Conservation (phyloP, 1,140 invertebrate genomes). For the Hycleus phaleratus region DNA sequence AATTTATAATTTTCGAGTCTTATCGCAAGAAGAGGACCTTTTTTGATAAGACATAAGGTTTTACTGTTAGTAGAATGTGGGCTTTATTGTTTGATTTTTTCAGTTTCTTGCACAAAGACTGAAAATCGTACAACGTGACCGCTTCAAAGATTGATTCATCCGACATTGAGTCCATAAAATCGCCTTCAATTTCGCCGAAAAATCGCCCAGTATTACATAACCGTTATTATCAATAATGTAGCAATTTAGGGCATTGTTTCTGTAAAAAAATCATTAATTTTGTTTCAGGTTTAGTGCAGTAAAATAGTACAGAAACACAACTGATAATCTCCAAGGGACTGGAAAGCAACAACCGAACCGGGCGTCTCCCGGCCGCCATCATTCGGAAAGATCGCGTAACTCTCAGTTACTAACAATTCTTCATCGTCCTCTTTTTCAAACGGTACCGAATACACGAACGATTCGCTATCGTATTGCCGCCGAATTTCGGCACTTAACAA, state of each 20-base stretch:
- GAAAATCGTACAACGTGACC: slow-evolving; percentile 78
- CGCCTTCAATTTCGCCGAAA: slow-evolving; percentile 75
- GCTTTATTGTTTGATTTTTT: slow-evolving; percentile 31
- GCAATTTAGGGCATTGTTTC: slow-evolving; percentile 57
- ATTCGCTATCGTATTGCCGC: slow-evolving; percentile 64
- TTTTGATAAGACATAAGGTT: too few species aligned
- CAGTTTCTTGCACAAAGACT: slow-evolving; percentile 59
- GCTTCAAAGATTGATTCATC: slow-evolving; percentile 64
- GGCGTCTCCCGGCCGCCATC: slow-evolving; percentile 70
- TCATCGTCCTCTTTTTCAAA: slow-evolving; percentile 53
- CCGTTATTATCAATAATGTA: slow-evolving; percentile 85
- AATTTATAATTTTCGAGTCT: too few species aligned
- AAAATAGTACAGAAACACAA: slow-evolving; percentile 23
- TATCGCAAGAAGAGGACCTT: too few species aligned
- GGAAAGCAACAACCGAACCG: slow-evolving; percentile 80
- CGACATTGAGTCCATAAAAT: slow-evolving; percentile 71
- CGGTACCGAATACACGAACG: slow-evolving; percentile 72
- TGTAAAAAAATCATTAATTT: too few species aligned
- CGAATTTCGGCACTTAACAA: slow-evolving; percentile 73
- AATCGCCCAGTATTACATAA: slow-evolving; percentile 79
- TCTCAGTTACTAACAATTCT: slow-evolving; percentile 63
- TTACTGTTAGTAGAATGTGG: slow-evolving; percentile 39
- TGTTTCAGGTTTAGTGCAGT: too few species aligned
- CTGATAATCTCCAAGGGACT: slow-evolving; percentile 65
- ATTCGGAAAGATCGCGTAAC: slow-evolving; percentile 76